Percentiles rank a stretch among this genome's conserved stretches.
Conservation (phyloP, 2,888 invertebrate genomes). For the Noctuana brunneofusca region DNA sequence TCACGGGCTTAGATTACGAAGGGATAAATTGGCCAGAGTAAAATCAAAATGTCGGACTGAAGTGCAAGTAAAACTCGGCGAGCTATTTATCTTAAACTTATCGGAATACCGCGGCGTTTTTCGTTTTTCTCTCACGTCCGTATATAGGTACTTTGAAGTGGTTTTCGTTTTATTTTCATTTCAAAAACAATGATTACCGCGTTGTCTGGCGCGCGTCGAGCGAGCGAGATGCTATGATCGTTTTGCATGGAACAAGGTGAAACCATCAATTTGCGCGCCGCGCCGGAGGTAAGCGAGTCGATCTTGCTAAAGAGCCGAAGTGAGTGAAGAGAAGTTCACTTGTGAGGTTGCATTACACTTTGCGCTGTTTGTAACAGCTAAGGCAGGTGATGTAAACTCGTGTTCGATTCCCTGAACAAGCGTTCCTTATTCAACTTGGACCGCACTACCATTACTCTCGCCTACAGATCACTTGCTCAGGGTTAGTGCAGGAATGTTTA, state of each 20-base stretch:
- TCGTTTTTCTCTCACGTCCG: conserved; percentile 67
- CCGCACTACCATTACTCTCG: conserved; percentile 27
- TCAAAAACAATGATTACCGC: conserved; percentile 76
- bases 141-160: conserved; percentile 64
- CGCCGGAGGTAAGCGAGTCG: conserved; percentile 59
- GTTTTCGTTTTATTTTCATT: conserved; percentile 69
- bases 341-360: conserved; percentile 53
- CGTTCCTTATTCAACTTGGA: conserved; percentile 41
- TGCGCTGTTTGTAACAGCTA: conserved; percentile 50
- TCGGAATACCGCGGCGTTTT: conserved; percentile 68
- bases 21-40: conserved; percentile 39
- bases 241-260: conserved; percentile 76
- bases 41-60: conserved; percentile 57
- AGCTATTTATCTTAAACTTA: conserved; percentile 80
- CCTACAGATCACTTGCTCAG: background rate
- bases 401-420: conserved; percentile 51
- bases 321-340: conserved; percentile 54
- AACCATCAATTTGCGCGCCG: conserved; percentile 72
- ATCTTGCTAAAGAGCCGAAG: conserved; percentile 54
- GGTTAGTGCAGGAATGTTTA: background rate
- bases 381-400: conserved; percentile 52
- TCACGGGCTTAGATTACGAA: conserved; percentile 35
- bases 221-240: conserved; percentile 72
- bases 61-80: conserved; percentile 68
- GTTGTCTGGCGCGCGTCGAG: conserved; percentile 68